Evolutionary conservation across 2,888 invertebrate species (phyloP).

Genomic region (Lasioglossum morio): DNA sequence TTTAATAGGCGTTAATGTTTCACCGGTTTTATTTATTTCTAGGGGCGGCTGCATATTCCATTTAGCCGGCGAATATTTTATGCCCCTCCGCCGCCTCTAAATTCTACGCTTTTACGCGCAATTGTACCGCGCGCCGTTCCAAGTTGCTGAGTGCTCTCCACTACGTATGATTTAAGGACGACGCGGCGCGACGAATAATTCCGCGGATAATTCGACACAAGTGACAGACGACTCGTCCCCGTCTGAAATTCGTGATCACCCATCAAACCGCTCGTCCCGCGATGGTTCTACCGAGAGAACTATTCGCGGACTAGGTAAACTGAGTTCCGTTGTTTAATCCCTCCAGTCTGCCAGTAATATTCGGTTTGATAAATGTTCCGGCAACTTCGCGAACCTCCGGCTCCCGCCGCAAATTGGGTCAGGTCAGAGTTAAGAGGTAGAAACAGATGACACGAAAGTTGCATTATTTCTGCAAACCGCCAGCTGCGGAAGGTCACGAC

Average conservation of each 20-base stretch:
- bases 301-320: neutral
- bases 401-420: conserved; percentile 2
- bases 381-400: neutral
- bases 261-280: neutral
- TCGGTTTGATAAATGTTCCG: neutral
- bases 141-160: conserved; percentile 26
- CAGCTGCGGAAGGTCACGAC: conserved; percentile 37
- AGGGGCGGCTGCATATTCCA: conserved; percentile 8
- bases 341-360: neutral
- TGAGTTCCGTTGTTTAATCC: neutral
- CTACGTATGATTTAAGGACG: neutral
- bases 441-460: conserved; percentile 70
- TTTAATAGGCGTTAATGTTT: conserved; percentile 34
- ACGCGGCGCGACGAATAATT: neutral
- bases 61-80: conserved; percentile 26
- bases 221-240: neutral
- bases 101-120: conserved; percentile 21
- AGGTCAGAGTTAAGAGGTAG: conserved; percentile 29
- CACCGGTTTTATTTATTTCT: conserved; percentile 29
- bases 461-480: conserved; percentile 68
- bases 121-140: neutral
- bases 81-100: neutral
- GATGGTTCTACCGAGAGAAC: neutral
- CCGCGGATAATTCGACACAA: neutral
- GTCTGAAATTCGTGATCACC: neutral